phyloP scores from a whole-genome alignment of 2,888 invertebrate genomes.

The Neoascia interrupta region DNA sequence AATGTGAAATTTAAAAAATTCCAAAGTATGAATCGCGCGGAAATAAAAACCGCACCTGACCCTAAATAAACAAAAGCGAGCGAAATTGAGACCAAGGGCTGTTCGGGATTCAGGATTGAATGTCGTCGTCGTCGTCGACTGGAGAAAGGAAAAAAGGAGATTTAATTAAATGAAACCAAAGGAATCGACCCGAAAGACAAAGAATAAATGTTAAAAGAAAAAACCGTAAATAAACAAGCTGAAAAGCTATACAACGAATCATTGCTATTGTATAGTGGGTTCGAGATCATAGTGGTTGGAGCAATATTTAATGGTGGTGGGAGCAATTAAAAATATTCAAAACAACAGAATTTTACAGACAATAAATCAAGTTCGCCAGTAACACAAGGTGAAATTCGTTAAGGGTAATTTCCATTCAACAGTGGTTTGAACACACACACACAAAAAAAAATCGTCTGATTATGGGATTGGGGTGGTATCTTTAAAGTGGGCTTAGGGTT shows the following conservation, averaged over 20 bases:
- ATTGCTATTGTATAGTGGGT: slow-evolving; percentile 23
- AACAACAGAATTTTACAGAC: slow-evolving; percentile 57
- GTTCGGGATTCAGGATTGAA: slow-evolving; percentile 37
- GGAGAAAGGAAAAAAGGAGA: slow-evolving; percentile 36
- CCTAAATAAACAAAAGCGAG: slow-evolving; percentile 66
- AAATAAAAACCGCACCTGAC: slow-evolving; percentile 53
- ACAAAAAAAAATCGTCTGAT: slow-evolving; percentile 11
- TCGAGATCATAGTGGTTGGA: slow-evolving; percentile 5
- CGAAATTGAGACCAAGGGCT: slow-evolving; percentile 36
- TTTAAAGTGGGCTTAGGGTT: too few species aligned
- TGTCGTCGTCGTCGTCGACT: slow-evolving; percentile 33
- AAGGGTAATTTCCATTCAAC: slow-evolving; percentile 34
- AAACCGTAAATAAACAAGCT: slow-evolving; percentile 10
- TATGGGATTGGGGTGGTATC: slow-evolving; percentile 16
- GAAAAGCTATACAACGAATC: slow-evolving; percentile 40
- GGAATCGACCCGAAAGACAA: slow-evolving; percentile 65
- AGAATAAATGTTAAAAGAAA: slow-evolving; percentile 37
- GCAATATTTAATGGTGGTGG: slow-evolving; percentile 2
- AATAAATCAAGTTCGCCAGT: slow-evolving; percentile 56
- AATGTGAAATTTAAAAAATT: slow-evolving; percentile 21
- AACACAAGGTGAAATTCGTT: slow-evolving; percentile 23
- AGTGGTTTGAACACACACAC: not conserved
- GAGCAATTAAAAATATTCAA: slow-evolving; percentile 62
- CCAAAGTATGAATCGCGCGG: slow-evolving; percentile 45
- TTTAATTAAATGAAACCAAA: slow-evolving; percentile 69